A percentile compares a stretch with the other conserved stretches of the same genome.
Conservation (phyloP, 2,113 vertebrate genomes). For the Galeopterus variegatus region DNA sequence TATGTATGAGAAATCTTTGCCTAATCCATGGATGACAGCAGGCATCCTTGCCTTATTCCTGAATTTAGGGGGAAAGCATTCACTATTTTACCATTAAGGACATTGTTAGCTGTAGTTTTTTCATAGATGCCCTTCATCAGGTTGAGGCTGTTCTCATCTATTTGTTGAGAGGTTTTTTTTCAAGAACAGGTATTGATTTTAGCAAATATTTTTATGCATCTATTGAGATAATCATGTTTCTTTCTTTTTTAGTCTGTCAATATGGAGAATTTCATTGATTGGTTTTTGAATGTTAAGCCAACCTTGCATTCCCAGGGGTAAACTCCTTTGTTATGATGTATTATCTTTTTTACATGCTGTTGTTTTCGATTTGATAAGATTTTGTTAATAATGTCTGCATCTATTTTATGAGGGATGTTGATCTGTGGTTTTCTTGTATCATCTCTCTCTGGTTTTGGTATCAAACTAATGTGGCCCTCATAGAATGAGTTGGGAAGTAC, state of each 20-base stretch:
- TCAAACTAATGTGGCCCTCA: background rate
- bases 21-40: no score
- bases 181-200: background rate
- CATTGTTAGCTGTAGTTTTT: no score
- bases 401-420: background rate
- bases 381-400: background rate
- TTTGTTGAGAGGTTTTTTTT: background rate
- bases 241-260: background rate
- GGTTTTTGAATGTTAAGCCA: constrained; percentile 11
- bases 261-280: background rate
- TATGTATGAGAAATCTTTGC: background rate
- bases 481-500: no score
- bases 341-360: background rate
- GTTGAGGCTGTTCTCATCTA: background rate
- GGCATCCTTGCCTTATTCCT: no score
- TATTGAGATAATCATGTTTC: background rate
- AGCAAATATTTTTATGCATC: background rate
- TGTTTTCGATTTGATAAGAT: background rate
- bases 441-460: background rate
- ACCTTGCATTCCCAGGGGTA: background rate
- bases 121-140: background rate
- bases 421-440: background rate
- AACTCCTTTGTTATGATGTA: background rate
- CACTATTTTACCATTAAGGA: no score
- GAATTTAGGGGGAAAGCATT: no score